A percentile compares a stretch with the other conserved stretches of the same genome.
Conservation (phyloP, 2,888 invertebrate genomes). For the Trachelus tabidus region DNA sequence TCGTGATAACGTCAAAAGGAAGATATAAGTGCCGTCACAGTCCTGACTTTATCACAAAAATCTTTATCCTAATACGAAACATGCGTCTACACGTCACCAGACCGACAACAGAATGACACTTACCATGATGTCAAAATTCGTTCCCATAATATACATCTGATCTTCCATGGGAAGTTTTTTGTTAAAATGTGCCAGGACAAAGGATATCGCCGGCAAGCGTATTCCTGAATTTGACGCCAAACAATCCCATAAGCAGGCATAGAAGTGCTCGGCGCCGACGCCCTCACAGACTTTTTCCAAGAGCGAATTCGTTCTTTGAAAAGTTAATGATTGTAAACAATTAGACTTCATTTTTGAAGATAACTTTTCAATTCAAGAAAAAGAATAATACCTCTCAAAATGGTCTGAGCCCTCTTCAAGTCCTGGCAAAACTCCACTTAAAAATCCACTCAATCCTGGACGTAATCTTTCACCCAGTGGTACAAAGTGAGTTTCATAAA, state of each 20-base stretch:
- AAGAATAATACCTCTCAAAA: slow-evolving; percentile 73
- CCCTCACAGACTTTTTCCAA: slow-evolving; percentile 80
- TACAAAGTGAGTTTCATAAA: slow-evolving; percentile 91
- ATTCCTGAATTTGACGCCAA: slow-evolving; percentile 83
- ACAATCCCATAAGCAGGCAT: slow-evolving; percentile 90
- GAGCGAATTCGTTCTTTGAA: slow-evolving; percentile 71
- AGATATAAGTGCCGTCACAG: neutral
- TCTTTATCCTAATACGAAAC: neutral
- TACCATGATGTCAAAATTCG: slow-evolving; percentile 86
- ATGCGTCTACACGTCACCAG: neutral
- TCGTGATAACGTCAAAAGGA: neutral
- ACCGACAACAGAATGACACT: slow-evolving; percentile 15
- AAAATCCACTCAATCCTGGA: slow-evolving; percentile 86
- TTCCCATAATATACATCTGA: slow-evolving; percentile 85
- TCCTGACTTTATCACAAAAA: neutral
- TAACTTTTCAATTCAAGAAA: neutral
- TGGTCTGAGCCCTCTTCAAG: slow-evolving; percentile 87
- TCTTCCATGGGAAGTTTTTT: slow-evolving; percentile 82
- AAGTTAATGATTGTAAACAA: slow-evolving; percentile 14
- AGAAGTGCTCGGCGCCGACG: slow-evolving; percentile 83
- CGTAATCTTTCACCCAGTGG: slow-evolving; percentile 80
- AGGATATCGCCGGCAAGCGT: slow-evolving; percentile 84
- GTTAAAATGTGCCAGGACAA: slow-evolving; percentile 83
- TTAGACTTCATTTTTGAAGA: neutral
- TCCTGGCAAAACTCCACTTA: slow-evolving; percentile 90